phyloP scores from a whole-genome alignment of 2,113 vertebrate genomes.

The Psammodynastes pulverulentus region DNA sequence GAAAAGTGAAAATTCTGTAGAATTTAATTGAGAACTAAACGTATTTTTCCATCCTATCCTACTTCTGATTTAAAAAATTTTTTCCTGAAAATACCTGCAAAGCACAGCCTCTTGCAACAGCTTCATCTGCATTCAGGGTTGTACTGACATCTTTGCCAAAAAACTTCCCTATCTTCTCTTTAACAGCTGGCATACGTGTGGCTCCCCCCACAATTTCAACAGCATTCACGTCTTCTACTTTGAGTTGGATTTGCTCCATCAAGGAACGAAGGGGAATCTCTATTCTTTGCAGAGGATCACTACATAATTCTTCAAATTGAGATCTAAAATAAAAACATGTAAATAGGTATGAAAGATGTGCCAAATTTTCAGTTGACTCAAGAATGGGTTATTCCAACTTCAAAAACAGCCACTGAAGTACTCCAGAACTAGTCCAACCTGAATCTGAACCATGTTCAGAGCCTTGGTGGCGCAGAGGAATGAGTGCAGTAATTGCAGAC shows the following conservation, averaged over 20 bases:
- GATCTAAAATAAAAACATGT: not conserved
- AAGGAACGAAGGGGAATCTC: constrained; percentile 88
- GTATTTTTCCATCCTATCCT: not conserved
- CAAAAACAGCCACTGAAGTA: not conserved
- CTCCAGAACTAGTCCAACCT: not conserved
- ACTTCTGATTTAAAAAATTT: not conserved
- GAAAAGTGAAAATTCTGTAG: not conserved
- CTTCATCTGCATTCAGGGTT: constrained; percentile 94
- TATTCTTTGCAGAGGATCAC: constrained; percentile 83
- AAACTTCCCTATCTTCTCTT: constrained; percentile 90
- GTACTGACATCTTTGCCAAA: constrained; percentile 96
- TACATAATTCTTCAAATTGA: constrained; percentile 79
- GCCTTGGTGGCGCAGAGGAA: no score
- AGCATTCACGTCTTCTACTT: constrained; percentile 91
- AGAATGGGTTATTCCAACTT: not conserved
- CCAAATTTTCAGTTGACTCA: not conserved
- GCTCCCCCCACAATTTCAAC: constrained; percentile 95
- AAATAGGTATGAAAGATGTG: not conserved
- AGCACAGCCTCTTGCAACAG: constrained; percentile 92
- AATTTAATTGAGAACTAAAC: not conserved
- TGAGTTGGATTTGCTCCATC: constrained; percentile 91
- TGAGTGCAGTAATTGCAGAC: no score
- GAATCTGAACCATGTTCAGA: not conserved
- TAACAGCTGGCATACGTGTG: constrained; percentile 90
- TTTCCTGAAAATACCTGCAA: constrained; percentile 79